Conservation (phyloP, 2,797 vertebrate species). For the Triplophysa yarkandensis region DNA sequence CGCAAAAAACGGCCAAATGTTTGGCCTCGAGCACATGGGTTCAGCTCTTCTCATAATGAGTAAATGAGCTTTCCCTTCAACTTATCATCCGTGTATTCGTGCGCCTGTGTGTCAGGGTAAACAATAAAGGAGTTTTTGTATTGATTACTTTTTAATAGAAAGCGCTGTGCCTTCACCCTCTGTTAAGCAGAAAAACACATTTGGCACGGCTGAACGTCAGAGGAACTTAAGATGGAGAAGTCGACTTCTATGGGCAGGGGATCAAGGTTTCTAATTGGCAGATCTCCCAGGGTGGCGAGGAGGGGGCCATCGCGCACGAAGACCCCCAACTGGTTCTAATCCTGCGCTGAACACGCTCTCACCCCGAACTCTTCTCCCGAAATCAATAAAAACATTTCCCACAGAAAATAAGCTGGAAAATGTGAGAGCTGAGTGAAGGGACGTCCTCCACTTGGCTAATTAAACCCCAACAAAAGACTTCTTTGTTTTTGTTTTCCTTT, state of each 20-base stretch:
- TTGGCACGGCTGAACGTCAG: conserved; percentile 43
- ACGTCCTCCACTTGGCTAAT: conserved; percentile 67
- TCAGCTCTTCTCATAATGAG: conserved; percentile 41
- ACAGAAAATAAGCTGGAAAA: conserved; percentile 77
- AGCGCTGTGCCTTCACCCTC: conserved; percentile 38
- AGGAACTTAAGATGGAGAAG: conserved; percentile 29
- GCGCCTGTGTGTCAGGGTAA: conserved; percentile 14
- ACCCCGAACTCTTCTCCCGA: conserved; percentile 65
- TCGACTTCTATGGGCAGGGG: conserved; percentile 45
- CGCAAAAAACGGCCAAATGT: conserved; percentile 34
- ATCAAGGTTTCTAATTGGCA: conserved; percentile 51
- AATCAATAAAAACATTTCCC: conserved; percentile 83
- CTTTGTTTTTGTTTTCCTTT: conserved; percentile 55
- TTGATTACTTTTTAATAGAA: conserved; percentile 42
- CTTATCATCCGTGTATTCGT: conserved; percentile 31
- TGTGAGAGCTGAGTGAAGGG: conserved; percentile 71
- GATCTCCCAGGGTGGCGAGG: conserved; percentile 14
- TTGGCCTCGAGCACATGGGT: conserved; percentile 15
- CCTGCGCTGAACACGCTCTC: conserved; percentile 69
- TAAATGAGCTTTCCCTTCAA: conserved; percentile 31
- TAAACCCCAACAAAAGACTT: conserved; percentile 71
- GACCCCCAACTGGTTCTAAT: conserved; percentile 78
- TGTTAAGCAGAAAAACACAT: conserved; percentile 41
- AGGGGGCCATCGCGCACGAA: conserved; percentile 55
- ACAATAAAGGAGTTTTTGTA: conserved; percentile 39